Evolutionary conservation across 1,140 invertebrate genomes (phyloP).

Genomic region (Melipona quadrifasciata): DNA sequence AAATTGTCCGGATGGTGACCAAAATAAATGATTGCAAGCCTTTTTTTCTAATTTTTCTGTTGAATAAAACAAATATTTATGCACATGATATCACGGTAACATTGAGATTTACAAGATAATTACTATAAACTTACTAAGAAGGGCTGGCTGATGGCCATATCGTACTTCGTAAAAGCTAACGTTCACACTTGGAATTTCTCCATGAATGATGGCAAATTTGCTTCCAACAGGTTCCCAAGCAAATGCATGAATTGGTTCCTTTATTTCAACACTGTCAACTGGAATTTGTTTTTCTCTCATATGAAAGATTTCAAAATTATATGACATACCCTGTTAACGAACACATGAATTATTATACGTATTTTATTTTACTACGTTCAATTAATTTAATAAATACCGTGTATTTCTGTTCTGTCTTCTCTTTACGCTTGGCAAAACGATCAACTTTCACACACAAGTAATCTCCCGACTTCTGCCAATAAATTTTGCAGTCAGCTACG

Average conservation of each 20-base stretch:
- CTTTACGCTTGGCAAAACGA: constrained; percentile 97
- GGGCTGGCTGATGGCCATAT: constrained; percentile 91
- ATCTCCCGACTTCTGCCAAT: constrained; percentile 99
- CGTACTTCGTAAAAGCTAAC: constrained; percentile 98
- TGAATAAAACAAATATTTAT: constrained; percentile 60
- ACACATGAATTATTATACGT: not conserved
- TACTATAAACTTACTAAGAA: constrained; percentile 86
- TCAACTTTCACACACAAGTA: constrained; percentile 99
- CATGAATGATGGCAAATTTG: constrained; percentile 98
- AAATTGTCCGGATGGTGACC: constrained; percentile 98
- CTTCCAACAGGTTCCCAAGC: constrained; percentile 98
- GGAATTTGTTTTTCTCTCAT: constrained; percentile 99
- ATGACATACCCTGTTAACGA: constrained; percentile 93
- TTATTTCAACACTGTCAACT: constrained; percentile 98
- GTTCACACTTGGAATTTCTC: constrained; percentile 92
- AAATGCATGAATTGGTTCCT: constrained; percentile 96
- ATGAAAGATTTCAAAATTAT: constrained; percentile 99
- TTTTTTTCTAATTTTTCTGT: constrained; percentile 94
- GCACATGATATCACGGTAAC: not conserved
- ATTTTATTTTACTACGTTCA: not conserved
- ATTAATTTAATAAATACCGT: constrained; percentile 84
- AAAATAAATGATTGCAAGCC: constrained; percentile 96
- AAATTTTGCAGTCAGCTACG: constrained; percentile 98
- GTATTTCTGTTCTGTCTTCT: constrained; percentile 95
- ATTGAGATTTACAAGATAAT: constrained; percentile 5